Percentiles rank a stretch among this genome's conserved stretches.
Conservation (phyloP, 2,797 vertebrate species). For the Tolypeutes matacus region DNA sequence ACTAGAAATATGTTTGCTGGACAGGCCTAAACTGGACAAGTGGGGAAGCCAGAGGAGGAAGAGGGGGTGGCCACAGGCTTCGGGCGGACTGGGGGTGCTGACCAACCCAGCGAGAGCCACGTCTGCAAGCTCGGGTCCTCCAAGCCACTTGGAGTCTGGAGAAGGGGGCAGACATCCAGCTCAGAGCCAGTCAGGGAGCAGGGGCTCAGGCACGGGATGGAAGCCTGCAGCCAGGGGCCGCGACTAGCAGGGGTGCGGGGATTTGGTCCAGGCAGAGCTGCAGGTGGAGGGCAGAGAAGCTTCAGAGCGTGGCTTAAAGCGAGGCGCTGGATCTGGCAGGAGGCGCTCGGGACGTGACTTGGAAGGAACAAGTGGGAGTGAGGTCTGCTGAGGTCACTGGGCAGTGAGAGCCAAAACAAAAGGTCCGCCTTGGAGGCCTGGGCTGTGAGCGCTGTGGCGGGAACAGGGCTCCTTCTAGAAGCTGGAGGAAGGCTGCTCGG, state of each 20-base stretch:
- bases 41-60: fast-evolving
- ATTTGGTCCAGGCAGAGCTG: neutral
- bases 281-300: neutral
- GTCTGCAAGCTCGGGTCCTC: neutral
- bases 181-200: neutral
- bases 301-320: neutral
- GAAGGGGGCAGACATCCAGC: neutral
- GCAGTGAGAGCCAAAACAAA: neutral
- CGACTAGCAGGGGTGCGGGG: neutral
- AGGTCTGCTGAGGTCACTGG: neutral
- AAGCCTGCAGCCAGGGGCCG: neutral
- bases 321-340: too few relatives aligned
- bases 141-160: neutral
- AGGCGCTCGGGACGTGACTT: neutral
- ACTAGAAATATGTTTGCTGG: neutral
- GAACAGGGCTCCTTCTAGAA: neutral
- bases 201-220: fast-evolving
- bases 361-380: neutral
- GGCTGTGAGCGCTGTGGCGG: fast-evolving
- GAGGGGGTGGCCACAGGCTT: neutral
- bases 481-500: neutral
- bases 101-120: neutral
- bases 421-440: fast-evolving
- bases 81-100: neutral
- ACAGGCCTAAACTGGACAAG: neutral